phyloP scores from a whole-genome alignment of 2,113 vertebrate species.

The Platanista minor region DNA sequence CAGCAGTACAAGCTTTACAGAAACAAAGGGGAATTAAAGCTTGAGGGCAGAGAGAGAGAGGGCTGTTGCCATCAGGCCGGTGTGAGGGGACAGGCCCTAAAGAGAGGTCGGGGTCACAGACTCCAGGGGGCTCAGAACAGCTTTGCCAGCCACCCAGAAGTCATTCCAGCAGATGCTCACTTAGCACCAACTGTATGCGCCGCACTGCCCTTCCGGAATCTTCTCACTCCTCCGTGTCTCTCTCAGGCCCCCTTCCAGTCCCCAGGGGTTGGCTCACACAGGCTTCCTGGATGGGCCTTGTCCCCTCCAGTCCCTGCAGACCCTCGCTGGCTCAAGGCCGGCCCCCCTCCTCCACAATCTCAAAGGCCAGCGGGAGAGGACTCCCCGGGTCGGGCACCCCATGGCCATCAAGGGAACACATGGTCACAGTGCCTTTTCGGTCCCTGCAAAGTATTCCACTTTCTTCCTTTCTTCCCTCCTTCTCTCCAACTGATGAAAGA shows the following conservation, averaged over 20 bases:
- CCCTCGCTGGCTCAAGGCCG: background rate
- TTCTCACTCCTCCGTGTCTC: background rate
- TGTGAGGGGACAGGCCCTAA: background rate
- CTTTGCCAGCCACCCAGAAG: background rate
- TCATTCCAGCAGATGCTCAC: background rate
- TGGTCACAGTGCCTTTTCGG: slow-evolving; percentile 46
- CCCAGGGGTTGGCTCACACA: background rate
- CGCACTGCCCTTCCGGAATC: background rate
- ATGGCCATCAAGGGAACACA: slow-evolving; percentile 43
- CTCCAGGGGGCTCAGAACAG: background rate
- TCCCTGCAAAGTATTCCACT: slow-evolving; percentile 38
- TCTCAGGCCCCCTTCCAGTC: background rate
- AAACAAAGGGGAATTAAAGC: background rate
- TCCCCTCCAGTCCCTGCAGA: background rate
- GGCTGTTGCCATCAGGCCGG: rapidly evolving
- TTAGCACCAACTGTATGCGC: background rate
- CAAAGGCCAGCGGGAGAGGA: background rate
- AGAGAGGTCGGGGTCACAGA: background rate
- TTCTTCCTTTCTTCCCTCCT: background rate
- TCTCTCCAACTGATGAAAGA: slow-evolving; percentile 67
- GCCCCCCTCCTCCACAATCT: background rate
- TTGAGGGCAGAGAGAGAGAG: background rate
- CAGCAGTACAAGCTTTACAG: background rate
- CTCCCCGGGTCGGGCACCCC: background rate
- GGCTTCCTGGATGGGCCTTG: background rate